Evolutionary conservation across 2,113 vertebrate genomes (phyloP).

Genomic region (Ranitomeya variabilis): DNA sequence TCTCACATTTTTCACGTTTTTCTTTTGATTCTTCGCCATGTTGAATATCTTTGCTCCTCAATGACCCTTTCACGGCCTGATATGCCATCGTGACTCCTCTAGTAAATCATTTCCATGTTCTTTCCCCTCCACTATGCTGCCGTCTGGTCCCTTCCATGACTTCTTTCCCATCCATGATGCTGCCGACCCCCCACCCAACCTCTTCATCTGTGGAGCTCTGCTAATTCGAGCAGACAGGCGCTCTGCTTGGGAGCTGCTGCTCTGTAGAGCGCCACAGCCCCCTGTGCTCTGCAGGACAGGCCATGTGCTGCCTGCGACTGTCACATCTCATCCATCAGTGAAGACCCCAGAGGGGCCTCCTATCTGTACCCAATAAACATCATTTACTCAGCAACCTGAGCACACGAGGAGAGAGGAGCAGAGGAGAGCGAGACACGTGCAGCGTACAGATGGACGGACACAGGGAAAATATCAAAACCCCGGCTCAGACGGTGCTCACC

Average conservation of each 20-base stretch:
- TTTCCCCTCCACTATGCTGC: not conserved
- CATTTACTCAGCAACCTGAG: slow-evolving; percentile 49
- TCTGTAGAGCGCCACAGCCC: slow-evolving; percentile 27
- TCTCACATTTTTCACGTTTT: too few relatives aligned
- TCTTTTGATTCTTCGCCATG: too few relatives aligned
- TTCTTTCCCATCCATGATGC: not conserved
- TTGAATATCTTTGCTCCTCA: too few relatives aligned
- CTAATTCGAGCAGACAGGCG: slow-evolving; percentile 53
- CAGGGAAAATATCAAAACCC: not conserved
- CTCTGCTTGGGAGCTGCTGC: slow-evolving; percentile 39
- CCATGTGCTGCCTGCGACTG: slow-evolving; percentile 14
- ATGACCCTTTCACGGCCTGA: not conserved
- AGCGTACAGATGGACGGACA: not conserved
- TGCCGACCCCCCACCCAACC: not conserved
- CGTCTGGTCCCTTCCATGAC: not conserved
- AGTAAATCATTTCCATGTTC: not conserved
- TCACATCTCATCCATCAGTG: slow-evolving; percentile 54
- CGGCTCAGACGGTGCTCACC: not conserved
- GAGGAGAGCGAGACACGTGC: not conserved
- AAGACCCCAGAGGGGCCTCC: slow-evolving; percentile 22
- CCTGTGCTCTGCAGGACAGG: slow-evolving; percentile 1
- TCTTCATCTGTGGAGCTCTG: not conserved
- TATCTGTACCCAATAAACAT: slow-evolving; percentile 40
- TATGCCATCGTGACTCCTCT: not conserved
- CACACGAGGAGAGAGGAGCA: not conserved